These are phyloP conservation scores for Alloscopus bannaensis DNA, from an alignment of 2,888 invertebrate species.

Conservation along the genomic window DNA sequence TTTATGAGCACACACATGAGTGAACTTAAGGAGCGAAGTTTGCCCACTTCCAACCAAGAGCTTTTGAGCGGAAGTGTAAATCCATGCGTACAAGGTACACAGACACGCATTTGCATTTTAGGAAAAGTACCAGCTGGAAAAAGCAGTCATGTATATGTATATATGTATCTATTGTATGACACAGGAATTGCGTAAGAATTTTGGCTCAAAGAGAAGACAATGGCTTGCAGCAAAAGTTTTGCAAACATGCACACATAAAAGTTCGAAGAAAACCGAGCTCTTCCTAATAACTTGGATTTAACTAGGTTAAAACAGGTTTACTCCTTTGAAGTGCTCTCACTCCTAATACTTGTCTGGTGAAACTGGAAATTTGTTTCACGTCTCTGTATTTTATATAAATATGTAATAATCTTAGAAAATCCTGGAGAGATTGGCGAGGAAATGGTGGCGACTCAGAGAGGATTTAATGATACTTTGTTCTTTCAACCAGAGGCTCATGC, in stretches of 20 bases:
- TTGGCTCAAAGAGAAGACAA: constrained; percentile 25
- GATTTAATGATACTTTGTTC: constrained; percentile 32
- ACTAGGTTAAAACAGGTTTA: constrained; percentile 59
- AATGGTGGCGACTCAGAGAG: constrained; percentile 28
- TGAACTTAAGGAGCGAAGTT: not conserved
- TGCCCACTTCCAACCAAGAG: too few relatives aligned
- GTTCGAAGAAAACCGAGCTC: constrained; percentile 35
- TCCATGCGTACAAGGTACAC: too few relatives aligned
- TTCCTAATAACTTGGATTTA: constrained; percentile 38
- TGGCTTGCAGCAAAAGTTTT: constrained; percentile 50
- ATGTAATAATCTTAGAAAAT: constrained; percentile 26
- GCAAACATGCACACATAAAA: constrained; percentile 41
- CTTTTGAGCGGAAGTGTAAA: too few relatives aligned
- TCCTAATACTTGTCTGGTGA: not conserved
- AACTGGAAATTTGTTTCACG: too few relatives aligned
- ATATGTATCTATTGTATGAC: not conserved
- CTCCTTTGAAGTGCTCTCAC: constrained; percentile 34
- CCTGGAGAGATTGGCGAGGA: constrained; percentile 31
- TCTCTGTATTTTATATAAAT: constrained; percentile 42
- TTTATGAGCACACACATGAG: constrained; percentile 19
- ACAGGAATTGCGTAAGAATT: too few relatives aligned
- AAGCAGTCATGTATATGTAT: not conserved
- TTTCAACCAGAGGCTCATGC: constrained; percentile 9
- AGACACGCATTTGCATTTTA: too few relatives aligned
- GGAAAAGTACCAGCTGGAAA: too few relatives aligned